Percentiles rank a stretch among this genome's conserved stretches.
These are phyloP conservation scores for Synanthedon myopaeformis DNA, from an alignment of 2,888 invertebrate genomes.

Conservation along the genomic window DNA sequence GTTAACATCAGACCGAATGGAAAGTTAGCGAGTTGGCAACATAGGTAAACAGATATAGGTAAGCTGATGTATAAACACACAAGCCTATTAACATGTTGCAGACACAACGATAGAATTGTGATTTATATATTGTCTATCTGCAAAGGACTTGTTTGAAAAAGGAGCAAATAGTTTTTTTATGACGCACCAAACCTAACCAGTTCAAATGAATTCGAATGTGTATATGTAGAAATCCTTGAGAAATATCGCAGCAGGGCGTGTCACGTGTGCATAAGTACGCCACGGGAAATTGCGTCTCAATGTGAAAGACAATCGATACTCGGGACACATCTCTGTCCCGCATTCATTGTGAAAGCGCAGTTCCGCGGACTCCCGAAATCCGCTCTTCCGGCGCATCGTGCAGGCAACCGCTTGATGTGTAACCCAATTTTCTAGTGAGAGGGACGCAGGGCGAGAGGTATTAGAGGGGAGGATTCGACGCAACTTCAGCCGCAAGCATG, in stretches of 20 bases:
- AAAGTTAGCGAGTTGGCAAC: conserved; percentile 60
- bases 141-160: no score
- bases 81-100: no score
- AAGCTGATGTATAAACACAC: neutral
- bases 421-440: conserved; percentile 66
- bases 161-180: neutral
- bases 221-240: conserved; percentile 2
- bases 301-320: conserved; percentile 62
- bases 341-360: conserved; percentile 61
- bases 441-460: conserved; percentile 48
- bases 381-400: conserved; percentile 60
- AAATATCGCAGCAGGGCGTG: conserved; percentile 3
- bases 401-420: conserved; percentile 55
- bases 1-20: conserved; percentile 47
- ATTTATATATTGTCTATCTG: no score
- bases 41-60: conserved; percentile 17
- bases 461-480: conserved; percentile 30
- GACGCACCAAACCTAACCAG: neutral
- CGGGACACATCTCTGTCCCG: conserved; percentile 61
- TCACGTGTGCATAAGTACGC: conserved; percentile 12
- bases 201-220: neutral
- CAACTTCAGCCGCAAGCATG: conserved; percentile 58
- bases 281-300: conserved; percentile 38
- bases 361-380: conserved; percentile 55
- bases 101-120: conserved; percentile 1